phyloP scores from a whole-genome alignment of 2,888 invertebrate genomes.

The Trichopoda pennipes region DNA sequence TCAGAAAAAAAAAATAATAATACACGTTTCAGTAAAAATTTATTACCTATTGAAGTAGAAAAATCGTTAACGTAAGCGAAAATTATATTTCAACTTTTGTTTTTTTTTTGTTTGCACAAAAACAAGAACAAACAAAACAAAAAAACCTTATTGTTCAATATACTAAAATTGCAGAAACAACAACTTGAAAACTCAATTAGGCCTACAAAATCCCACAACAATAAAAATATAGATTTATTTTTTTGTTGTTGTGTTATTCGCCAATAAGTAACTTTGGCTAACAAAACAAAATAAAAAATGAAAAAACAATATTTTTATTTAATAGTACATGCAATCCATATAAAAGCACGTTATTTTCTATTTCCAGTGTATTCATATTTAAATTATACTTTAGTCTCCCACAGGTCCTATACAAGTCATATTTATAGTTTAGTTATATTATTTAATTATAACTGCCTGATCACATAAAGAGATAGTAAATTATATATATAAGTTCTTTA shows the following conservation, averaged over 20 bases:
- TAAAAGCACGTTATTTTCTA: too few species aligned
- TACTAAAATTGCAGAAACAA: slow-evolving; percentile 30
- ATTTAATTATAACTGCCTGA: too few species aligned
- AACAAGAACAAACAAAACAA: too few species aligned
- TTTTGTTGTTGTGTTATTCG: slow-evolving; percentile 3
- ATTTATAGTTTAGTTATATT: too few species aligned
- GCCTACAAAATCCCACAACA: slow-evolving; percentile 56
- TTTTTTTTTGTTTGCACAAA: too few species aligned
- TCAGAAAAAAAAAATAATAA: slow-evolving; percentile 5
- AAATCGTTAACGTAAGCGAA: slow-evolving; percentile 66
- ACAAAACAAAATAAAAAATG: neutral
- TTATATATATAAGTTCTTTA: too few species aligned
- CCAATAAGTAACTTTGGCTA: neutral
- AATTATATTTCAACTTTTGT: slow-evolving; percentile 24
- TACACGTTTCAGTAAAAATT: slow-evolving; percentile 64
- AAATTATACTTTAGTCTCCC: too few species aligned
- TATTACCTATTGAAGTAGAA: slow-evolving; percentile 67
- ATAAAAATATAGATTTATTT: slow-evolving; percentile 41
- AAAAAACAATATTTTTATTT: too few species aligned
- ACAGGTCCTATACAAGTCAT: too few species aligned
- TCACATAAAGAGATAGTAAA: too few species aligned
- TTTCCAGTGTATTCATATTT: too few species aligned
- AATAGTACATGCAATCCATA: too few species aligned
- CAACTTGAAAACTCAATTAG: slow-evolving; percentile 69
- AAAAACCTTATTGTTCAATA: slow-evolving; percentile 26